Evolutionary conservation across 2,113 vertebrate species (phyloP), one percentile per base, ranked within the genome.

Genomic region (Dissostichus mawsoni): DNA sequence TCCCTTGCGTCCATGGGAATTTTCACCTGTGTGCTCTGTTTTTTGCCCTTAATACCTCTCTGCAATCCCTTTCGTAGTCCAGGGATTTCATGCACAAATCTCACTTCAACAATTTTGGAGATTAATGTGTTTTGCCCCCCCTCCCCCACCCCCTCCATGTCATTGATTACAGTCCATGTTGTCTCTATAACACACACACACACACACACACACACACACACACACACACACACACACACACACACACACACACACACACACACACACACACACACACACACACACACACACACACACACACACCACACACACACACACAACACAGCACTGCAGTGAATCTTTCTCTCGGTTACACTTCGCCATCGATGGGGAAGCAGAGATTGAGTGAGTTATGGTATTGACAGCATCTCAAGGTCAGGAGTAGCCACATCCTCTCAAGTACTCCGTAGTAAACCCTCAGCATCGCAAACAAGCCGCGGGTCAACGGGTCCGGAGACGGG

Each of bases 351-450:
- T 78, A 13, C 51, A 11, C 25, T 47, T 65, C 0, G 2, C 64
- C 59, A 58, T 58, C 2, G 29, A 64, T 58, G 16, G 16, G n/a
- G 16, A 56, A 8, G 29, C 8, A 5, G 66, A 47, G 36, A 72
- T 59, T 68, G 69, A 89, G 64, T 58, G 84, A 81, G 56, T 75
- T 81, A 44, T 45, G 12, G 61, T 68, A 71, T 68, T 48, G 82
- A 80, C 76, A 71, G 45, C 76, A 53, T 80, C 81, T 89, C 89
- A 89, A 90, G 88, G 92, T 88, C 88, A 76, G 72, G 25, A 59
- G 82, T 53, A 12, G 71, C 57, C 74, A 59, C 77, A n/a, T 74
- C 70, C 63, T 29, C 1, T 11, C 8, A 10, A 78, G 69, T 3
- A 50, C 65, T 58, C 29, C 9, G 14, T 6, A 16, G 77, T 29